Percentiles rank a stretch among this genome's conserved stretches.
phyloP scores from a whole-genome alignment of 2,888 invertebrate species.

The Zaprionus bogoriensis region DNA sequence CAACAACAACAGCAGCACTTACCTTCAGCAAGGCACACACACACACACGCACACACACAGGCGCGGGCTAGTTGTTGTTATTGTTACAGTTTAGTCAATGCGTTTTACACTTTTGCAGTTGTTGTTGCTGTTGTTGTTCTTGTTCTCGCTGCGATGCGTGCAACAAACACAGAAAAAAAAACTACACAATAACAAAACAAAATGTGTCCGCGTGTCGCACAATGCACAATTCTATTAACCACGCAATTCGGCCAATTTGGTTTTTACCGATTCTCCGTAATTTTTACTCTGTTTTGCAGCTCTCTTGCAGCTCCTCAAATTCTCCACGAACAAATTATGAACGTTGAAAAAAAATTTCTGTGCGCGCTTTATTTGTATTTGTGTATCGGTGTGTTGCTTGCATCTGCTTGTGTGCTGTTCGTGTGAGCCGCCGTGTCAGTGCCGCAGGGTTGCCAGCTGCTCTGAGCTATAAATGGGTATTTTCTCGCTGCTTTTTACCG shows the following conservation, averaged over 20 bases:
- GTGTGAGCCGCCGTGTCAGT: conserved; percentile 53
- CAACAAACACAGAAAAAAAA: conserved; percentile 6
- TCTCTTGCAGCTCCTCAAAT: conserved; percentile 27
- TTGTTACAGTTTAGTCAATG: conserved; percentile 17
- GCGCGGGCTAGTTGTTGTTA: not conserved
- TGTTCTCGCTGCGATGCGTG: conserved; percentile 15
- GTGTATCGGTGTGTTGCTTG: conserved; percentile 34
- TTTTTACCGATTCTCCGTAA: conserved; percentile 10
- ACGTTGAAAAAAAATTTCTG: conserved; percentile 54
- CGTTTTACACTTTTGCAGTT: conserved; percentile 14
- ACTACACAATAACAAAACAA: conserved; percentile 31
- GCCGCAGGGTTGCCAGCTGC: conserved; percentile 47
- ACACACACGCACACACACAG: not conserved
- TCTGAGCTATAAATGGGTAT: rapidly evolving
- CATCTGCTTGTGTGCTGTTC: conserved; percentile 51
- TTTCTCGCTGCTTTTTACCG: not conserved
- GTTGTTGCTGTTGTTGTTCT: conserved; percentile 16
- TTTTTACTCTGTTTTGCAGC: conserved; percentile 30
- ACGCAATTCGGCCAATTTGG: conserved; percentile 9
- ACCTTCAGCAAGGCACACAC: not conserved
- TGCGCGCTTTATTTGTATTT: conserved; percentile 39
- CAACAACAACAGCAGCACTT: conserved; percentile 14
- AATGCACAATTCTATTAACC: conserved; percentile 18
- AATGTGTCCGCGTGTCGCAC: not conserved
- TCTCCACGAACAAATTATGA: conserved; percentile 54